A percentile compares a stretch with the other conserved stretches of the same genome.
Evolutionary conservation across 2,797 vertebrate species (phyloP).

Genomic region (Cossypha heuglini): DNA sequence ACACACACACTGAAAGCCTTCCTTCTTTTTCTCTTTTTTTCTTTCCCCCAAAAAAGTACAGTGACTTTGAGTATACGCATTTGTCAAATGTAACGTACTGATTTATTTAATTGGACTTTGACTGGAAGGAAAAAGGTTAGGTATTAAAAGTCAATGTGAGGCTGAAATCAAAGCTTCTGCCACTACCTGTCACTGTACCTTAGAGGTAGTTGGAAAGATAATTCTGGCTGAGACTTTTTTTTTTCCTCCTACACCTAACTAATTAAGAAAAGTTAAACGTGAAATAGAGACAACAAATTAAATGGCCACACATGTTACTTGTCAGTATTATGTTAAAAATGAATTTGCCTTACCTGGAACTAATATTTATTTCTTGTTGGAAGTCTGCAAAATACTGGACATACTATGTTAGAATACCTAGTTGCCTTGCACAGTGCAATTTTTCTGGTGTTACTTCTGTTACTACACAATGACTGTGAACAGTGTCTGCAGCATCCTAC

Average conservation of each 20-base stretch:
- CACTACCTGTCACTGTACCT: not conserved
- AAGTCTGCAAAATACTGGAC: not conserved
- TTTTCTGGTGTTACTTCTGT: not conserved
- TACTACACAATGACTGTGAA: not conserved
- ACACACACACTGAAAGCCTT: not conserved
- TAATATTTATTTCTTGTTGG: not conserved
- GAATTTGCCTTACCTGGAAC: not conserved
- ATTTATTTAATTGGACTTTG: not conserved
- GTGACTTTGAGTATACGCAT: not conserved
- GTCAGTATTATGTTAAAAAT: not conserved
- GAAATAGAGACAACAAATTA: not conserved
- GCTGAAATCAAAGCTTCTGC: not conserved
- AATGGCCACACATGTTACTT: not conserved
- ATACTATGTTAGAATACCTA: not conserved
- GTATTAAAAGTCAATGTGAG: not conserved
- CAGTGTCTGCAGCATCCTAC: not conserved
- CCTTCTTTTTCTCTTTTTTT: not conserved
- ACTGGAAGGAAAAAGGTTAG: not conserved
- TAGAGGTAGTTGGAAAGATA: not conserved
- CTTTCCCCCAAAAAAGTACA: rapidly evolving
- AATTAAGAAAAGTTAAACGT: not conserved
- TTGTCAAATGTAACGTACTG: not conserved
- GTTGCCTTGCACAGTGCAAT: not conserved
- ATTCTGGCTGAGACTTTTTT: not conserved
- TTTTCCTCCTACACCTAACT: not conserved